Percentiles rank a stretch among this genome's conserved stretches.
phyloP scores from a whole-genome alignment of 2,888 invertebrate genomes.

The Punctoribates punctum region DNA sequence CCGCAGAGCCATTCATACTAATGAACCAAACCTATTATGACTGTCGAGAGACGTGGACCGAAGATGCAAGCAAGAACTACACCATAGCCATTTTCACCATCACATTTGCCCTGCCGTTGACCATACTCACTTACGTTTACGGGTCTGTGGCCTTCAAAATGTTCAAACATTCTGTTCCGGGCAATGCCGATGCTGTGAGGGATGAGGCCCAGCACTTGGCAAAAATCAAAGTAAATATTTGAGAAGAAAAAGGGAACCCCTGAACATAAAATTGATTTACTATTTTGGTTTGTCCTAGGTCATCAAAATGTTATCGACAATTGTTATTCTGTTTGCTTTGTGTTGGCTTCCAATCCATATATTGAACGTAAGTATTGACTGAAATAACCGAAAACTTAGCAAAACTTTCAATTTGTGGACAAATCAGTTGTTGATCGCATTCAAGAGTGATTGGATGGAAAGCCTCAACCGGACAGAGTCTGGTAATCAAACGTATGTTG shows the following conservation, averaged over 20 bases:
- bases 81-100: conserved; percentile 51
- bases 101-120: conserved; percentile 54
- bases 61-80: conserved; percentile 46
- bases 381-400: neutral
- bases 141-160: conserved; percentile 54
- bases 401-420: neutral
- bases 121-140: conserved; percentile 55
- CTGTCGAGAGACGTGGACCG: conserved; percentile 47
- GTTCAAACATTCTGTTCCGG: conserved; percentile 55
- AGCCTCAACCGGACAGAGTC: neutral
- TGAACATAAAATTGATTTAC: too few species aligned
- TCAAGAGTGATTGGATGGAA: conserved; percentile 2
- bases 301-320: conserved; percentile 48
- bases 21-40: conserved; percentile 46
- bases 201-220: conserved; percentile 53
- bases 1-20: conserved; percentile 50
- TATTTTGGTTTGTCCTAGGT: too few species aligned
- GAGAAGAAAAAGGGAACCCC: too few species aligned
- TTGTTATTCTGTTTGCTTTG: conserved; percentile 47
- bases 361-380: conserved; percentile 2
- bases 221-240: conserved; percentile 44
- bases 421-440: conserved; percentile 19
- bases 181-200: conserved; percentile 55
- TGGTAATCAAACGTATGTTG: neutral
- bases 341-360: conserved; percentile 48